phyloP scores from a whole-genome alignment of 2,113 vertebrate species.

The Phoenicopterus ruber region DNA sequence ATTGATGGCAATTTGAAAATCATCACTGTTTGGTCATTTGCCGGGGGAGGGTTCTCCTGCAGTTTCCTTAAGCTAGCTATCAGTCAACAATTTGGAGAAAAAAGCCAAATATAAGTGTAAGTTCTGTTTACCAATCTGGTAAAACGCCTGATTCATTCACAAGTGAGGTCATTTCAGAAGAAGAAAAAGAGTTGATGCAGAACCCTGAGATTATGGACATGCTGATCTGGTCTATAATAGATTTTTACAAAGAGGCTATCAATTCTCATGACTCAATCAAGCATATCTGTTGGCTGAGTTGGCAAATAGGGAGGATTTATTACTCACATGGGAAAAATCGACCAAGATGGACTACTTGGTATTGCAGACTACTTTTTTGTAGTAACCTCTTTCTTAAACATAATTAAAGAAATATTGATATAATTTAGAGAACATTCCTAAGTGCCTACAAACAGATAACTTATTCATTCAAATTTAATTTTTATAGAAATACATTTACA shows the following conservation, averaged over 20 bases:
- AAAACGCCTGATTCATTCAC: background rate
- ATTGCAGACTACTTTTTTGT: conserved; percentile 8
- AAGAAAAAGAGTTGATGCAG: conserved; percentile 41
- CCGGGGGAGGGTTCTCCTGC: background rate
- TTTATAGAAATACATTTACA: background rate
- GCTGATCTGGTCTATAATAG: conserved; percentile 49
- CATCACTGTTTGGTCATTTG: background rate
- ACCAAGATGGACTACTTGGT: conserved; percentile 39
- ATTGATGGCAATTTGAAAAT: conserved; percentile 30
- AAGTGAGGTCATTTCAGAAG: background rate
- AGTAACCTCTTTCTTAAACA: conserved; percentile 22
- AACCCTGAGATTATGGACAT: conserved; percentile 54
- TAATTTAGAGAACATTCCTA: conserved; percentile 14
- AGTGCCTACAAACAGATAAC: background rate
- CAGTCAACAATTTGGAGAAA: background rate
- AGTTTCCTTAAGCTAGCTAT: background rate
- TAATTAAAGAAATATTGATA: conserved; percentile 3
- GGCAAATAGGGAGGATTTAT: conserved; percentile 70
- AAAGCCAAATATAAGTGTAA: background rate
- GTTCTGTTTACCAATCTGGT: background rate
- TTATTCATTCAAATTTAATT: background rate
- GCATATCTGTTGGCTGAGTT: conserved; percentile 65
- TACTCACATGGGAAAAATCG: conserved; percentile 35
- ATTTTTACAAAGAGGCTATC: conserved; percentile 66
- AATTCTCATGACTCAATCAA: conserved; percentile 65